Percentiles rank a stretch among this genome's conserved stretches.
phyloP scores from a whole-genome alignment of 2,888 invertebrate genomes.

The Sarcophaga rosellei region DNA sequence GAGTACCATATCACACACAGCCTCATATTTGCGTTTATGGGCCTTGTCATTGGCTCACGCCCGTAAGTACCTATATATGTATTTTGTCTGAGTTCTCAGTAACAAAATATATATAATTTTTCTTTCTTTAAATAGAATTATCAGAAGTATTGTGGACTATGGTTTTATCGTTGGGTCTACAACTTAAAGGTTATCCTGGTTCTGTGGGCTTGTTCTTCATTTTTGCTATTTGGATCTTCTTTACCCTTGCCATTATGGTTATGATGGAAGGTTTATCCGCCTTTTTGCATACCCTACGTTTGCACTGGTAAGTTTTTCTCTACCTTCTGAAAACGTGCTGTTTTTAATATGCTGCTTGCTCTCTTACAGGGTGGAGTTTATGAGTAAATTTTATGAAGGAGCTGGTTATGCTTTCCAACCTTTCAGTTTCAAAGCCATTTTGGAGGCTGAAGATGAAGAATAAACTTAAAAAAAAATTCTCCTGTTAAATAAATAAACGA shows the following conservation, averaged over 20 bases:
- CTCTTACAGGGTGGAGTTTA: constrained; percentile 92
- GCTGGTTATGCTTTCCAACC: constrained; percentile 91
- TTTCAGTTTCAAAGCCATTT: constrained; percentile 90
- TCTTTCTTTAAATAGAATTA: constrained; percentile 83
- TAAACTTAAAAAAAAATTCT: constrained; percentile 74
- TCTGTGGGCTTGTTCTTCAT: constrained; percentile 90
- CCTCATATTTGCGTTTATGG: constrained; percentile 98
- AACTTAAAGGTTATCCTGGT: constrained; percentile 85
- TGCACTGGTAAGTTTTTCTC: constrained; percentile 89
- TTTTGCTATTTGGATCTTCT: constrained; percentile 94
- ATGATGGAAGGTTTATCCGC: constrained; percentile 99
- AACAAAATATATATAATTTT: background rate
- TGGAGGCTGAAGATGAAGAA: constrained; percentile 83
- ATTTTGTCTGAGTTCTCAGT: background rate
- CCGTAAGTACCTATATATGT: constrained; percentile 84
- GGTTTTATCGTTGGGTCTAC: constrained; percentile 92
- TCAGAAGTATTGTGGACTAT: constrained; percentile 96
- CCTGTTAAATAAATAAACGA: constrained; percentile 79
- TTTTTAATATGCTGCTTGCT: background rate
- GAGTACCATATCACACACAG: constrained; percentile 97
- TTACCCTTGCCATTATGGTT: constrained; percentile 97
- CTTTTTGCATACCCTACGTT: constrained; percentile 98
- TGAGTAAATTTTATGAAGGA: constrained; percentile 95
- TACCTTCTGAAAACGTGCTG: background rate
- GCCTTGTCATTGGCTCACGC: constrained; percentile 97